Evolutionary conservation across 2,113 vertebrate genomes (phyloP).

Genomic region (Colius striatus): DNA sequence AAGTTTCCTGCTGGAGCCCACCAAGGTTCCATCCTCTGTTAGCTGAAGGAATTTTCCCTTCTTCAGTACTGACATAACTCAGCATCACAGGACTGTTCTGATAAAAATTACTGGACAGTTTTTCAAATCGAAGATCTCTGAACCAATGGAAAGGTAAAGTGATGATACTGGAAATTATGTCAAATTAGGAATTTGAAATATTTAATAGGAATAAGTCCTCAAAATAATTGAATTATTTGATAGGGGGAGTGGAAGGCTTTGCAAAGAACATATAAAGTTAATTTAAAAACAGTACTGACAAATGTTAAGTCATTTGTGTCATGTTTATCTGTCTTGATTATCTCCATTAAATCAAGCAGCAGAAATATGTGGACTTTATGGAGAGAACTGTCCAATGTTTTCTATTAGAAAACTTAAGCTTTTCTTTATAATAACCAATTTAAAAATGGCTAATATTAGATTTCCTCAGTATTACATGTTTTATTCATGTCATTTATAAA

Average conservation of each 20-base stretch:
- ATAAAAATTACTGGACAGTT: neutral
- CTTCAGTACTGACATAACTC: neutral
- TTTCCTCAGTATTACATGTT: neutral
- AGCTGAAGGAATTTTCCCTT: neutral
- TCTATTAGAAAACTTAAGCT: neutral
- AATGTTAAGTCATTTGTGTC: neutral
- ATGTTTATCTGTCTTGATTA: neutral
- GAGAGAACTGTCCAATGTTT: neutral
- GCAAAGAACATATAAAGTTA: neutral
- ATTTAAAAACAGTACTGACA: neutral
- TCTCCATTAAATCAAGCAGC: neutral
- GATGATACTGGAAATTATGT: neutral
- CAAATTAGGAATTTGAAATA: neutral
- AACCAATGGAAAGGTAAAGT: neutral
- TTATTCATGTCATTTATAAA: constrained; percentile 29
- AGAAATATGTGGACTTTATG: neutral
- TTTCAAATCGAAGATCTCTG: neutral
- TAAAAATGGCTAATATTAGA: neutral
- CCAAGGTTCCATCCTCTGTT: neutral
- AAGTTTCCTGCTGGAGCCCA: neutral
- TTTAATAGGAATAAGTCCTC: neutral
- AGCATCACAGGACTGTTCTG: neutral
- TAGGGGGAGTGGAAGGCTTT: neutral
- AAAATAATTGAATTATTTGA: neutral
- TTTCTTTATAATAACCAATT: neutral